Evolutionary conservation across 2,888 invertebrate species (phyloP), one percentile per base, ranked within the genome.

Genomic region (Cantharis nigra): DNA sequence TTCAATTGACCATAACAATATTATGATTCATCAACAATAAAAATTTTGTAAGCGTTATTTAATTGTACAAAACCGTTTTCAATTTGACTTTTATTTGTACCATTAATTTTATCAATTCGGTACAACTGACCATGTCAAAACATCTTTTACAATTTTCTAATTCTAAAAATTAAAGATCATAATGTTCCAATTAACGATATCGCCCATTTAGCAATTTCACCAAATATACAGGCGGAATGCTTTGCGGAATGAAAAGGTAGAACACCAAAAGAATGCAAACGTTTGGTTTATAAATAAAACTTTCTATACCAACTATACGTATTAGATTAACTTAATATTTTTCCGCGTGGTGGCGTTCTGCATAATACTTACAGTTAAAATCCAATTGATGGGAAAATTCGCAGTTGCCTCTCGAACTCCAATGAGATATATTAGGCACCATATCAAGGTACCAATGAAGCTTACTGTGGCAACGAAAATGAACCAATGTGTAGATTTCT

Each of bases 381-480:
- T 91, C 96, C 96, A 96, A 85, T 96, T 95, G 84, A 96, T 93
- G 72, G 95, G 95, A 77, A 96, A 86, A 85, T 92, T 93, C 63
- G 96, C 90, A 2, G 70, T 63, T 2, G 93, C 94, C 85, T 96
- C 96, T 80, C 94, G 92, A 82, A 97, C 92, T 80, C 95, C 94
- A 81, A 97, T 90, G 78, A 96, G 89, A 87, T 95, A 96, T 70
- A 96, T 92, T 86, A 94, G 92, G 75, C 92, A 91, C 96, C 96
- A 96, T 85, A 96, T 89, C 71, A 96, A 89, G 0, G 95, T 96
- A 70, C 93, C 91, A 85, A 97, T 95, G 89, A 97, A 97, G 80
- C 94, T 92, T 80, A 93, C 91, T 79, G 95, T 94, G 16, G 93
- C 95, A 72, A 96, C 96, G 86, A 96, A 96, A 77, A 96, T 91